Percentiles rank a stretch among this genome's conserved stretches.
Evolutionary conservation across 1,140 invertebrate species (phyloP).

Genomic region (Anoplolepis gracilipes): DNA sequence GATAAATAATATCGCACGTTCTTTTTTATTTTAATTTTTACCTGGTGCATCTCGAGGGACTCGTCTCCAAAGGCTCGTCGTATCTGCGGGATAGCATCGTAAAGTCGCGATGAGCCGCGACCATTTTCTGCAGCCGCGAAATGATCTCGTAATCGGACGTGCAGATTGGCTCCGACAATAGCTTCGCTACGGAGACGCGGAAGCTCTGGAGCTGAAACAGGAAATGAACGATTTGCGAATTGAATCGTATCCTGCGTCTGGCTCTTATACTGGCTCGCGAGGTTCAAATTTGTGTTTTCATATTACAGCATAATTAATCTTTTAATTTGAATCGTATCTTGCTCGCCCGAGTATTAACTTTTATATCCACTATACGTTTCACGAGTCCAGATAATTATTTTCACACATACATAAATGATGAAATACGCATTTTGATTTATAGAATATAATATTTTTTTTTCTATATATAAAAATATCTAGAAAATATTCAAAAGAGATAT

Average conservation of each 20-base stretch:
- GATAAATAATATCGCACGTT: too few species aligned
- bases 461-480: neutral
- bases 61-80: conserved; percentile 87
- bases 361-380: neutral
- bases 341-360: conserved; percentile 11
- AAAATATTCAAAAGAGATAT: neutral
- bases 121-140: conserved; percentile 90
- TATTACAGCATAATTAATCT: too few species aligned
- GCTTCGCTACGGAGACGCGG: conserved; percentile 89
- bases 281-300: too few species aligned
- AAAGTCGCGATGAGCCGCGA: conserved; percentile 92
- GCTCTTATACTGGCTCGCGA: too few species aligned
- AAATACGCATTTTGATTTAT: neutral
- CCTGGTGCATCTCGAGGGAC: conserved; percentile 82
- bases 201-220: conserved; percentile 88
- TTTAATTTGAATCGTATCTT: conserved; percentile 50
- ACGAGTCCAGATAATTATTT: conserved; percentile 3
- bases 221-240: conserved; percentile 63
- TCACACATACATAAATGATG: too few species aligned
- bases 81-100: conserved; percentile 90
- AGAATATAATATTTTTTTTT: neutral
- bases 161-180: conserved; percentile 89
- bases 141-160: conserved; percentile 92
- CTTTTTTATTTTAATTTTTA: conserved; percentile 55
- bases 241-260: conserved; percentile 45